These are phyloP conservation scores for Caenorhabditis tropicalis DNA, from an alignment of 1,140 invertebrate species.

Conservation along the genomic window DNA sequence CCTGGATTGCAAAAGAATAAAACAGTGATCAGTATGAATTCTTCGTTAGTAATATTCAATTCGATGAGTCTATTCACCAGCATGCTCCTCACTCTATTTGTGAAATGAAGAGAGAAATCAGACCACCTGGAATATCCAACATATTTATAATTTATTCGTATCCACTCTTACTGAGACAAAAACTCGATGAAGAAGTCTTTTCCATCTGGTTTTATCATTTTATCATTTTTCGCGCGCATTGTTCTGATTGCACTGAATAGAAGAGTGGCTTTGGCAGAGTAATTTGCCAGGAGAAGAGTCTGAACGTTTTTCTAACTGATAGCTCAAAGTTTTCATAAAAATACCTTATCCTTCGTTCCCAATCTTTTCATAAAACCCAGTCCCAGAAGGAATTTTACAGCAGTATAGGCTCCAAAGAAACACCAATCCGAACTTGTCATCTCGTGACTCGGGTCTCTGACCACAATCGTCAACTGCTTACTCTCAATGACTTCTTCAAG, in stretches of 20 bases:
- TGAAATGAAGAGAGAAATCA: conserved; percentile 7
- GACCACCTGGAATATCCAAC: neutral
- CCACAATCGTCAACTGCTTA: neutral
- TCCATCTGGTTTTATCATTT: conserved; percentile 21
- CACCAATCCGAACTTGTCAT: conserved; percentile 24
- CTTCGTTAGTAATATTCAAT: conserved; percentile 2
- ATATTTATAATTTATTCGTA: neutral
- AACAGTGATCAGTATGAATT: conserved; percentile 5
- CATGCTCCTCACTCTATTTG: neutral
- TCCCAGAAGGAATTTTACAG: neutral
- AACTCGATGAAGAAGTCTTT: conserved; percentile 23
- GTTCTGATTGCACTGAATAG: conserved; percentile 28
- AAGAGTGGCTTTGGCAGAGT: neutral
- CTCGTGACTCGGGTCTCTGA: neutral
- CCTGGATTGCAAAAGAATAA: conserved; percentile 8
- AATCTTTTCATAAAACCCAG: neutral
- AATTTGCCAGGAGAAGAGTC: neutral
- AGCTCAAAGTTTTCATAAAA: neutral
- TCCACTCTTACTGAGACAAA: neutral
- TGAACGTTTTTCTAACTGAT: neutral
- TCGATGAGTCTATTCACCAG: neutral
- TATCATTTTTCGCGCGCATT: conserved; percentile 19
- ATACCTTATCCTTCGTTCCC: neutral
- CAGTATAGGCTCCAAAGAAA: conserved; percentile 8
- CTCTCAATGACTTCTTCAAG: neutral